Percentiles rank a stretch among this genome's conserved stretches.
Conservation (phyloP, 2,113 vertebrate genomes). For the Pachypanchax playfairii region DNA sequence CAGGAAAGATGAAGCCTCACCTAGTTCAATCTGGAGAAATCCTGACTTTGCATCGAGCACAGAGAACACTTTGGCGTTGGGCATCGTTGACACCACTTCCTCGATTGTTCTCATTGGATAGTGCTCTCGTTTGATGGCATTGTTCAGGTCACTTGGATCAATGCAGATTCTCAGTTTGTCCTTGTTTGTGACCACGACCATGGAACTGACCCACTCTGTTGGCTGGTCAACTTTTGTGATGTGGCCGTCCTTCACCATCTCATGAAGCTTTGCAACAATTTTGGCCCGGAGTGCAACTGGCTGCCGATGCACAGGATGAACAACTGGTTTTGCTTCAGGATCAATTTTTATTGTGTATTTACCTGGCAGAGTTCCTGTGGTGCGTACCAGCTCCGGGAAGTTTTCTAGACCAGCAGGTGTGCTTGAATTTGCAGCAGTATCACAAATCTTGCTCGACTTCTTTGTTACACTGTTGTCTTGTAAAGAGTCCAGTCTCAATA, state of each 20-base stretch:
- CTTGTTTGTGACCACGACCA: no score
- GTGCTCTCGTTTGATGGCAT: not conserved
- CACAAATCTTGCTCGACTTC: not conserved
- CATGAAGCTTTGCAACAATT: no score
- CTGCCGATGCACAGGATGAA: no score
- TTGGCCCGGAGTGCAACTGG: no score
- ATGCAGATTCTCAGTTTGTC: no score
- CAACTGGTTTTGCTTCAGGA: not conserved
- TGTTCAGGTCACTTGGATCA: not conserved
- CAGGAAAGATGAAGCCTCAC: not conserved
- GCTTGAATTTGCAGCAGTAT: no score
- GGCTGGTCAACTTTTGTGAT: no score
- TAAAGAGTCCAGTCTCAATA: not conserved
- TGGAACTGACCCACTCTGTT: no score
- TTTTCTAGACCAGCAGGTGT: not conserved
- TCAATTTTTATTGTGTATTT: not conserved
- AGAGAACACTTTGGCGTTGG: not conserved
- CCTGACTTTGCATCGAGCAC: no score
- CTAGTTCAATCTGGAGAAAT: conserved; percentile 3
- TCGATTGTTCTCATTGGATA: not conserved
- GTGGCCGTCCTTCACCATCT: no score
- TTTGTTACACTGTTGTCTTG: not conserved
- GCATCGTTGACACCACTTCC: not conserved
- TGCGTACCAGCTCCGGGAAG: no score
- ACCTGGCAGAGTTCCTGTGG: conserved; percentile 1